Base-by-base conservation (phyloP, 2,797 vertebrate species). In the Hoplostethus mediterraneus region DNA sequence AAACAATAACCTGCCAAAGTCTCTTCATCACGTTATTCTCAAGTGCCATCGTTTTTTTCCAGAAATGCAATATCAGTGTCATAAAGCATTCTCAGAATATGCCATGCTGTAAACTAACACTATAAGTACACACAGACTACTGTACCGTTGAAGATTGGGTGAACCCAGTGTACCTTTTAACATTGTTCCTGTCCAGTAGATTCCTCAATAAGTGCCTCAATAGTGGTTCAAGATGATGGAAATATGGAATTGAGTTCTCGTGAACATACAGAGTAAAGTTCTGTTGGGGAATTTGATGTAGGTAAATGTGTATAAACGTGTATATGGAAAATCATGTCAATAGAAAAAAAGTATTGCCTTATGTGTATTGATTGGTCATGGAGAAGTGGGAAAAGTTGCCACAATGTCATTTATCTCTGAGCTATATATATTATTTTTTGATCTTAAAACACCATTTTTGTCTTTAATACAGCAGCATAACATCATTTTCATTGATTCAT, bases 231-330 rank as follows among this genome's bases (percentile, higher is more conserved):
- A 45, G 6, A 4, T 31, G 30, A 16, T 57, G 40, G 17, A 62
- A 67, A 49, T 28, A 36, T 56, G 63, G 42, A 82, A 67, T 33
- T 14, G 30, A 36, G 75, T 82, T 82, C 62, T 81, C 66, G 33
- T 48, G 38, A 47, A 67, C 5, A 44, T 42, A 2, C 0, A 54
- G 17, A 72, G 33, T 63, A 65, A 3, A 5, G 12, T 28, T 8
- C 16, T 63, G 36, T 40, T 38, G 56, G 61, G 47, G 2, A 48
- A 42, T 30, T 5, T 45, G 44, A 45, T 45, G 11, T 13, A 14
- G 44, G 44, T 14, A 16, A 12, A 62, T 4, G 62, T 45, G 25
- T 45, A 38, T 36, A 44, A 30, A 9, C 13, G n/a, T 66, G 42
- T 59, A 9, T 31, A 40, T 8, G 1, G 30, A 64, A 25, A 36